Evolutionary conservation across 2,888 invertebrate genomes (phyloP).

Genomic region (Crossocerus cetratus): DNA sequence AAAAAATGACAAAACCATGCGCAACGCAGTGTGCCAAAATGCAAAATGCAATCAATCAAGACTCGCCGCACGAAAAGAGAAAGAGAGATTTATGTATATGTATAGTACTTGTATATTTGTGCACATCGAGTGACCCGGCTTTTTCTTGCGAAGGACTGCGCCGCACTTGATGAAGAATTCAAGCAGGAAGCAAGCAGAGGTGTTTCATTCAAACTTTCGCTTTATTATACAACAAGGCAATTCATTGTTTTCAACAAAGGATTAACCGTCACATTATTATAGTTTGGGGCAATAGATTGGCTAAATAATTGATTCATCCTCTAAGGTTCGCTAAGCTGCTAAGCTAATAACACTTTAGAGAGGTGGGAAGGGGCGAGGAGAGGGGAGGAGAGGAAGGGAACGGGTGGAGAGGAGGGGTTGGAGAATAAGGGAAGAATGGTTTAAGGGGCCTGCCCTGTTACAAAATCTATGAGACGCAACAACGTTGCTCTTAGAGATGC

Average conservation of each 20-base stretch:
- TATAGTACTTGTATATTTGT: slow-evolving; percentile 12
- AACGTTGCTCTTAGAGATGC: slow-evolving; percentile 69
- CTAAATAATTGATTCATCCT: slow-evolving; percentile 69
- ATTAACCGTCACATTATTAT: slow-evolving; percentile 72
- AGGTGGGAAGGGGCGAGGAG: slow-evolving; percentile 52
- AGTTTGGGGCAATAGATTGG: slow-evolving; percentile 68
- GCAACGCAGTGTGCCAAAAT: background rate
- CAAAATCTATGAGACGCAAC: slow-evolving; percentile 66
- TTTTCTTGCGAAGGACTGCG: slow-evolving; percentile 49
- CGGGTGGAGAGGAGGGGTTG: slow-evolving; percentile 57
- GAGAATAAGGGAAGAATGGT: slow-evolving; percentile 56
- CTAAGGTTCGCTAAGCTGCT: slow-evolving; percentile 67
- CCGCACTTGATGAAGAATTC: slow-evolving; percentile 62
- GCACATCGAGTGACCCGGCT: slow-evolving; percentile 2
- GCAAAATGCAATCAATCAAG: background rate
- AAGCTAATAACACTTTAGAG: slow-evolving; percentile 71
- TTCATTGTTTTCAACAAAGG: slow-evolving; percentile 73
- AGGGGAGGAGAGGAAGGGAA: slow-evolving; percentile 63
- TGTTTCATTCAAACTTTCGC: slow-evolving; percentile 71
- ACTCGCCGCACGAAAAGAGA: slow-evolving; percentile 5
- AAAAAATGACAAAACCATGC: background rate
- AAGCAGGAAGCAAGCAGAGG: slow-evolving; percentile 74
- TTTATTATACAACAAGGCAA: slow-evolving; percentile 75
- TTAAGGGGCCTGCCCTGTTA: slow-evolving; percentile 74
- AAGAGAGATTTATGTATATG: slow-evolving; percentile 18